Base-by-base conservation (phyloP, 2,888 invertebrate species). In the Schizotus pectinicornis region DNA sequence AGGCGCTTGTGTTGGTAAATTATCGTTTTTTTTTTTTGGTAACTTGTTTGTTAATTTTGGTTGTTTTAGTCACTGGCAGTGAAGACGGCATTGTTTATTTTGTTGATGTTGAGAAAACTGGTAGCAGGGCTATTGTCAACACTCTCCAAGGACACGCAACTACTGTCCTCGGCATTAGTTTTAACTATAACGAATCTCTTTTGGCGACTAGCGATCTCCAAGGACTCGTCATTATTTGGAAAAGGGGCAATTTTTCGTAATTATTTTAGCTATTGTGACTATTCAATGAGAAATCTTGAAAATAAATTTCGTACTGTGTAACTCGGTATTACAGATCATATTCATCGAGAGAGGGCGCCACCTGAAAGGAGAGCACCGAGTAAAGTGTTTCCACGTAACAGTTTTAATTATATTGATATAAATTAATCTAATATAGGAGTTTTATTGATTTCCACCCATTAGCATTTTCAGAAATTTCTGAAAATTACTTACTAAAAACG, bases 161-260 rank as follows among this genome's bases (percentile, higher is more conserved):
- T n/a, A 88, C 93, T 0, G 91, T 93, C 49, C 80, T 93, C 12
- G 91, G 92, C 49, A 89, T 94, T 30, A 88, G 89, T 67, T 94
- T 94, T 79, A 94, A 93, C 80, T 92, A 92, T 80, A 92, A 94
- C 78, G 94, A 94, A 82, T 90, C 91, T 73, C 82, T 93, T 65
- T 81, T 94, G 61, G 94, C 94, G 35, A 91, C 92, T 31, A 91
- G 91, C 75, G 94, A 94, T 82, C 82, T 88, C 49, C 86, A 90
- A 65, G 94, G 91, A 0, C 84, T 90, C 58, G 88, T 91, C 64
- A 91, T 91, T 72, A 84, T 91, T 56, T 91, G 91, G 91, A 83
- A 86, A 53, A 79, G 87, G 55, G 77, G 64, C 5, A 55, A 43
- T 43, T 36, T 51, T 12, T 45, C 45, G 7, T 45, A 45, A 34